phyloP scores from a whole-genome alignment of 2,113 vertebrate species.

The Zapus hudsonius region DNA sequence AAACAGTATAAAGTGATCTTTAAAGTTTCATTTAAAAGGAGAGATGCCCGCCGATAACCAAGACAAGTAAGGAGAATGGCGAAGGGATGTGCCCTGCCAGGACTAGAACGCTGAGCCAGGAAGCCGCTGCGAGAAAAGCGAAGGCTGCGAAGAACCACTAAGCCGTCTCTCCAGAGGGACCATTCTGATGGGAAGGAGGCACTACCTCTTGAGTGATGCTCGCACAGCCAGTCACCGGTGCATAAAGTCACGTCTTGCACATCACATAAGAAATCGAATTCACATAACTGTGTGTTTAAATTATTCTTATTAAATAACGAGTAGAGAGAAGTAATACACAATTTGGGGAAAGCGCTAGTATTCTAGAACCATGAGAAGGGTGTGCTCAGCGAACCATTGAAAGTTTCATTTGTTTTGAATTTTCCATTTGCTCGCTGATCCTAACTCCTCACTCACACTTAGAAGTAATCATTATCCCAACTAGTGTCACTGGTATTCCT shows the following conservation, averaged over 20 bases:
- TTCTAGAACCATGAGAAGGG: not conserved
- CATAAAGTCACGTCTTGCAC: not conserved
- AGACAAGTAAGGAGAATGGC: not conserved
- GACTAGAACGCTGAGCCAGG: not conserved
- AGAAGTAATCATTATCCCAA: not conserved
- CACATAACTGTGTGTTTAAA: not conserved
- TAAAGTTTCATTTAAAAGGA: constrained; percentile 57
- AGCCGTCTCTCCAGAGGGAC: too few species aligned
- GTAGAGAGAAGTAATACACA: not conserved
- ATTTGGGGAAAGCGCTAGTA: not conserved
- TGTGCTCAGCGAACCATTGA: fast-evolving
- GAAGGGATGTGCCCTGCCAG: not conserved
- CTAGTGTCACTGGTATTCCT: not conserved
- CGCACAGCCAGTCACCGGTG: not conserved
- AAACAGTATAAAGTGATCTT: constrained; percentile 52
- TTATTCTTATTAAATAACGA: not conserved
- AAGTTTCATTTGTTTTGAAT: not conserved
- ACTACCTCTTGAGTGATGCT: not conserved
- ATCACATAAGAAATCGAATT: not conserved
- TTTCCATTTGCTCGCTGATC: not conserved
- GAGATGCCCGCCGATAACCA: constrained; percentile 4
- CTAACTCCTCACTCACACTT: not conserved
- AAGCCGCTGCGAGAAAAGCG: not conserved
- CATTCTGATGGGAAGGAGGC: not conserved
- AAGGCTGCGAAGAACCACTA: too few species aligned